Evolutionary conservation across 1,140 invertebrate species (phyloP), one percentile per base, ranked within the genome.

Genomic region (Antheraea mylitta): DNA sequence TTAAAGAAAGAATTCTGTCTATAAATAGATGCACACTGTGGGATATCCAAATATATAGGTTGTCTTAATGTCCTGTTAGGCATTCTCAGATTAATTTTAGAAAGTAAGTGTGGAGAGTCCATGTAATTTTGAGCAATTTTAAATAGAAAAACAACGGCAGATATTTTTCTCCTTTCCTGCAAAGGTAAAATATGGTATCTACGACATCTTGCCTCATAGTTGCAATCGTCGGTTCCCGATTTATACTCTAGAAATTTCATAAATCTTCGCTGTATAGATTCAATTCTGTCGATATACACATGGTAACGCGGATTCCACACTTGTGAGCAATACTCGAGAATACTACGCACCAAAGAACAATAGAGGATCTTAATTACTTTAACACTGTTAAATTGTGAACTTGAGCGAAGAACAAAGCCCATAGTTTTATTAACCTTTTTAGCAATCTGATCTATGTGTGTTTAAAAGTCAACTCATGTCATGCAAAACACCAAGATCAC

Each of bases 151-250:
- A 60, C 48, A 19, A 68, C 60, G 58, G 68, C 66, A 16, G 62
- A 58, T n/a, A 70, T 74, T 58, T 63, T 59, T 60, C 68, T 67
- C 53, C 72, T 73, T 61, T 62, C 18, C 3, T 53, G 13, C n/a
- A 73, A 45, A 16, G 68, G 71, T 64, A 73, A 36, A 42, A 73
- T 58, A 64, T 73, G 67, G 64, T 73, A 64, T 19, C 67, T 66
- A 7, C 37, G 37, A 61, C 66, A 70, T 19, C 42, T 73, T 37
- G 60, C 30, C 60, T 70, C 61, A 18, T 73, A 73, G 10, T 37
- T 64, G 22, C 22, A 22, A 58, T 73, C 72, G 42, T 53, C n/a
- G 58, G 9, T 30, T 7, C 60, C 58, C 16, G 13, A 66, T 18
- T 67, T 70, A 45, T 58, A 70, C 36, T 73, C 22, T 16, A 73